Evolutionary conservation across 1,140 invertebrate species (phyloP).

Genomic region (Phortica variegata): DNA sequence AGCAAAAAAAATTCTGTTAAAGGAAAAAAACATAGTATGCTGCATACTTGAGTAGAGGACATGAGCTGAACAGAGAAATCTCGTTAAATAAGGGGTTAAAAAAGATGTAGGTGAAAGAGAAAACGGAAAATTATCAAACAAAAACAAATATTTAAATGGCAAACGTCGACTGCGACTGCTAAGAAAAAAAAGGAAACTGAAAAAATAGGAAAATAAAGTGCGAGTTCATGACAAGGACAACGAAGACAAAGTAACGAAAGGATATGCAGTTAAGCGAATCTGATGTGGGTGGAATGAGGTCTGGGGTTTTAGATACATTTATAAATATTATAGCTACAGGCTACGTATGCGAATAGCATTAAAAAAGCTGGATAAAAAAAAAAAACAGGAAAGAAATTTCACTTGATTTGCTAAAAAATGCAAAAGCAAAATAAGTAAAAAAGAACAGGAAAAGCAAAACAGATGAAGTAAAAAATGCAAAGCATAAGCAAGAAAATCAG

Average conservation of each 20-base stretch:
- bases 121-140: slow-evolving; percentile 49
- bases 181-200: slow-evolving; percentile 30
- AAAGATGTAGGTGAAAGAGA: not conserved
- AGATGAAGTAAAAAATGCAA: too few relatives aligned
- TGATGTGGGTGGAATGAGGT: slow-evolving; percentile 17
- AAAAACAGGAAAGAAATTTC: slow-evolving; percentile 54
- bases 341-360: slow-evolving; percentile 54
- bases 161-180: slow-evolving; percentile 2
- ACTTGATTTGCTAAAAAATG: slow-evolving; percentile 53
- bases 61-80: slow-evolving; percentile 17
- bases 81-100: too few relatives aligned
- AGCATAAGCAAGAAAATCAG: slow-evolving; percentile 8
- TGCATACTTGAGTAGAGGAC: slow-evolving; percentile 21
- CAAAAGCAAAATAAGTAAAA: too few relatives aligned
- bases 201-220: slow-evolving; percentile 33
- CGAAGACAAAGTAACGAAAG: slow-evolving; percentile 44
- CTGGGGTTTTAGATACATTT: slow-evolving; percentile 32
- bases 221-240: not conserved
- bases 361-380: slow-evolving; percentile 45
- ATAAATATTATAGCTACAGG: slow-evolving; percentile 51
- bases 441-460: not conserved
- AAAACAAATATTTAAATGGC: slow-evolving; percentile 51
- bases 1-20: too few relatives aligned
- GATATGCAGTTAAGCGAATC: slow-evolving; percentile 34
- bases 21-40: too few relatives aligned